Conservation (phyloP, 2,113 vertebrate genomes). For the Suncus etruscus region DNA sequence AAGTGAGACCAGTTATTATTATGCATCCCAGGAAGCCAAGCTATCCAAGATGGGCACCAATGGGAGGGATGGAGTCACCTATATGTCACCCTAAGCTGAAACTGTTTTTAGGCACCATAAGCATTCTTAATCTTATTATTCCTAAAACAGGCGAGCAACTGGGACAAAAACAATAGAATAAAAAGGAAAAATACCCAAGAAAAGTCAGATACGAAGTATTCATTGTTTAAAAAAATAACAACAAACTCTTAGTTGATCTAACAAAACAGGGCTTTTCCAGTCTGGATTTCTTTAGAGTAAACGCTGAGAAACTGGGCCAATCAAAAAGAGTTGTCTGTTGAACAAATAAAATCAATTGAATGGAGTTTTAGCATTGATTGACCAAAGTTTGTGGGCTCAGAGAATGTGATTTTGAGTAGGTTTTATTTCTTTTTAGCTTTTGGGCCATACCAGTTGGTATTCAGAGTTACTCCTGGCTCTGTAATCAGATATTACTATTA, state of each 20-base stretch:
- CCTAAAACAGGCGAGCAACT: constrained; percentile 5
- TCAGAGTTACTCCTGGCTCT: too few species aligned
- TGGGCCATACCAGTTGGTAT: too few species aligned
- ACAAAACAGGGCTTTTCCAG: background rate
- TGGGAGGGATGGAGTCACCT: background rate
- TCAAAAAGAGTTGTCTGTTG: background rate
- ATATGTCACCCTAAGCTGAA: background rate
- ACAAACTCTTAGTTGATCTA: background rate
- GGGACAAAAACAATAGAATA: constrained; percentile 17
- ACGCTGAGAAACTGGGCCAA: background rate
- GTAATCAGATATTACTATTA: too few species aligned
- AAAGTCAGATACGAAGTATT: constrained; percentile 60
- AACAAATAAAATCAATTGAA: background rate
- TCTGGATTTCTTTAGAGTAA: background rate
- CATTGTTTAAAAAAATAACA: constrained; percentile 10
- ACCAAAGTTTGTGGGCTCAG: background rate
- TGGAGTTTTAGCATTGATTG: background rate
- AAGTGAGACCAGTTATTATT: background rate
- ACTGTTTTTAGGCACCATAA: background rate
- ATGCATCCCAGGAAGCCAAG: background rate
- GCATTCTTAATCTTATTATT: background rate
- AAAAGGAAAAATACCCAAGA: constrained; percentile 48
- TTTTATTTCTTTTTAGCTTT: too few species aligned
- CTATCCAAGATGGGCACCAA: background rate
- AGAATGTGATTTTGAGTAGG: background rate